Conservation (phyloP, 2,797 vertebrate species). For the Danio aesculapii region DNA sequence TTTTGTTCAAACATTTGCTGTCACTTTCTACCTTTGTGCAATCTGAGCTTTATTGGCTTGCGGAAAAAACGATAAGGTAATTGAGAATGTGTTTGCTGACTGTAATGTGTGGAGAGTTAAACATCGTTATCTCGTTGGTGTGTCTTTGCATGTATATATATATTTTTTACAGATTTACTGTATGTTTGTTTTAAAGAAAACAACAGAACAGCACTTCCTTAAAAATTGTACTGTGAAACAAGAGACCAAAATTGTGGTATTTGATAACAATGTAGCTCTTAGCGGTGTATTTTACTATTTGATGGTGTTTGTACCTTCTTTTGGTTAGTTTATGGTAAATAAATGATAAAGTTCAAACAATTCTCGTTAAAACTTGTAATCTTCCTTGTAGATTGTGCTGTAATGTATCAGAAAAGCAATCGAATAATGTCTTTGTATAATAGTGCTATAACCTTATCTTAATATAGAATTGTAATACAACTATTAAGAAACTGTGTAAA, state of each 20-base stretch:
- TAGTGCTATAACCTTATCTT: no score
- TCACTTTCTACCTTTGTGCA: conserved; percentile 32
- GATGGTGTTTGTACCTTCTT: not conserved
- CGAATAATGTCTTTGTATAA: no score
- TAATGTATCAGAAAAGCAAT: no score
- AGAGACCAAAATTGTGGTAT: not conserved
- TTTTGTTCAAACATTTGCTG: conserved; percentile 25
- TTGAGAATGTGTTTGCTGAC: conserved; percentile 27
- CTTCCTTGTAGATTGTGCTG: no score
- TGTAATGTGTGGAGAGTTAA: conserved; percentile 22
- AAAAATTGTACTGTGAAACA: not conserved
- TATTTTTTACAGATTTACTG: conserved; percentile 41
- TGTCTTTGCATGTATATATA: no score
- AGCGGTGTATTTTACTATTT: not conserved
- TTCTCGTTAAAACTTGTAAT: no score
- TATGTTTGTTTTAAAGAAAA: conserved; percentile 17
- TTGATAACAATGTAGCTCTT: not conserved
- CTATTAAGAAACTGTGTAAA: no score
- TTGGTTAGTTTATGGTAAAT: not conserved
- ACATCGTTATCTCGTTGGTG: conserved; percentile 8
- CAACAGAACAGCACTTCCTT: conserved; percentile 1
- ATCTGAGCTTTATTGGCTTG: conserved; percentile 25
- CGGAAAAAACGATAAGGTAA: conserved; percentile 6
- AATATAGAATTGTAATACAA: no score
- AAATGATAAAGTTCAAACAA: no score